A percentile compares a stretch with the other conserved stretches of the same genome.
phyloP scores from a whole-genome alignment of 1,140 invertebrate genomes.

The Ridgeia piscesae region DNA sequence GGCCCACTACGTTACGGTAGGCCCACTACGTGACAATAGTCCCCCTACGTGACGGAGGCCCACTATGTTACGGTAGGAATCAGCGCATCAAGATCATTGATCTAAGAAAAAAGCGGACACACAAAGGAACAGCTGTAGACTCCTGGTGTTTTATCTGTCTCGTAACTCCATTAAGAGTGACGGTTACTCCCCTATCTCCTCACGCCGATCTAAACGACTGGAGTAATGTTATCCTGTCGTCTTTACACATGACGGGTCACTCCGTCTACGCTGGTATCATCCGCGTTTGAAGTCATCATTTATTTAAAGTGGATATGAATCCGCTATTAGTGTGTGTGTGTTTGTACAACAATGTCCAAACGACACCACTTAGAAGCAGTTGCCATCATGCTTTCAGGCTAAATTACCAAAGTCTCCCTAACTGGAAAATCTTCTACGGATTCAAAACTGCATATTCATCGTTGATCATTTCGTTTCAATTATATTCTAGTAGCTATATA shows the following conservation, averaged over 20 bases:
- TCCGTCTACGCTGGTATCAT: background rate
- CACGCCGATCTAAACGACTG: too few relatives aligned
- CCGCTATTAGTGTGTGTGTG: background rate
- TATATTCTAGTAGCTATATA: background rate
- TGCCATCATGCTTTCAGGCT: background rate
- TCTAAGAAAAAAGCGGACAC: background rate
- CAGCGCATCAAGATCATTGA: background rate
- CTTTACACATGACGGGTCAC: background rate
- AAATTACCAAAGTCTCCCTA: background rate
- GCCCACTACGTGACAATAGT: background rate
- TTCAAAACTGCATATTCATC: background rate
- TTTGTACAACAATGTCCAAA: too few relatives aligned
- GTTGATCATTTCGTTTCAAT: background rate
- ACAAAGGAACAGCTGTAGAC: background rate
- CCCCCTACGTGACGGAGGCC: background rate
- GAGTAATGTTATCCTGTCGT: background rate
- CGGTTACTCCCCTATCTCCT: background rate
- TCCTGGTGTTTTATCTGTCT: background rate
- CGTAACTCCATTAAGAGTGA: background rate
- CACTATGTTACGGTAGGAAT: too few relatives aligned
- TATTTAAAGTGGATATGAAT: background rate
- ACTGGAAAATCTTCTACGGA: background rate
- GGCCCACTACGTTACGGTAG: too few relatives aligned
- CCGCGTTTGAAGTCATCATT: background rate
- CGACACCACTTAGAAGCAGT: too few relatives aligned